Conservation (phyloP, 2,113 vertebrate genomes). For the Zapornia atra region DNA sequence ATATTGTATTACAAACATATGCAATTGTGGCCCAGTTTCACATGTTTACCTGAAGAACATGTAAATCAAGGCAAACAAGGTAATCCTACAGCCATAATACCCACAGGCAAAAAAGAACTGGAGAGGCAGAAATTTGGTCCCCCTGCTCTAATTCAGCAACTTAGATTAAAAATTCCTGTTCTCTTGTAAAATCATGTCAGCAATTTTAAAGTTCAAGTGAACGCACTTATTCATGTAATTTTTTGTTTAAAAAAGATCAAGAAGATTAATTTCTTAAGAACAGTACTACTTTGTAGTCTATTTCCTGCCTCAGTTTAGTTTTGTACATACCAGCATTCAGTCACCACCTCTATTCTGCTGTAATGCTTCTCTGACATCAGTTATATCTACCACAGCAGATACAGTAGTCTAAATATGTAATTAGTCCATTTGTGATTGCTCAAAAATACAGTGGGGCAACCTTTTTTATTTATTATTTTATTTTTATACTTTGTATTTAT, state of each 20-base stretch:
- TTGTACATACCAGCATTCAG: background rate
- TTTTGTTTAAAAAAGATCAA: background rate
- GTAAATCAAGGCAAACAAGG: background rate
- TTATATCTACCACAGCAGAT: background rate
- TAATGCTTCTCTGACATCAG: background rate
- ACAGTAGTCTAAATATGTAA: background rate
- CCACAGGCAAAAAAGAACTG: background rate
- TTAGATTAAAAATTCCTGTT: background rate
- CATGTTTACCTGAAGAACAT: background rate
- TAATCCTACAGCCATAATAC: background rate
- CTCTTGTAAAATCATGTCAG: background rate
- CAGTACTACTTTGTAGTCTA: background rate
- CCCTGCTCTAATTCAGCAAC: background rate
- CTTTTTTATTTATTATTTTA: background rate
- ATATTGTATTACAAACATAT: background rate
- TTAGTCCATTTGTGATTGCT: background rate
- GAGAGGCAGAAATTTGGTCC: background rate
- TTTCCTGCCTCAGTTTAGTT: background rate
- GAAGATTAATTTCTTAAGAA: background rate
- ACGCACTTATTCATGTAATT: background rate
- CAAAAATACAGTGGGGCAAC: background rate
- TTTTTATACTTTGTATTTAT: no score
- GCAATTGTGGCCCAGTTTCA: background rate
- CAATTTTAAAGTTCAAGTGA: background rate
- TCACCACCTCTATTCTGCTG: background rate